Base-by-base conservation (phyloP, 35 echinoderm and acorn worm species). In the Acanthaster planci region DNA sequence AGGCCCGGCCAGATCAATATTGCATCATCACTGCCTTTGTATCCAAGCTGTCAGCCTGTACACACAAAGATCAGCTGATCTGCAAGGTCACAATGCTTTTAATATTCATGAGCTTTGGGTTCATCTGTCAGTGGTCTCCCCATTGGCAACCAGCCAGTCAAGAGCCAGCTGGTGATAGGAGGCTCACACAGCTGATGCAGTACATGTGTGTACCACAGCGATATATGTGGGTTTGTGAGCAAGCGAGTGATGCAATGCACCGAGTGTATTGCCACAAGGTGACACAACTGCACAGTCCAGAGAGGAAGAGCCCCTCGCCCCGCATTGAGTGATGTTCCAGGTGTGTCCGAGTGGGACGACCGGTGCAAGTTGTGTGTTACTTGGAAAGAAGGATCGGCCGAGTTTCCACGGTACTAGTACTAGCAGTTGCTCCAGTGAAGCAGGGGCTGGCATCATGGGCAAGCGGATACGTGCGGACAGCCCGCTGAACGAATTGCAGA, bases 61-160 rank as follows among this genome's bases (percentile, higher is more conserved):
- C n/a, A n/a, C n/a, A 72, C 64, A 72, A 47, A 47, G 42, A 47
- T 72, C 64, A 36, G 64, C 64, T 72, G 64, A 72, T 72, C 21
- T 26, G 23, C 42, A 12, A 47, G 42, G 42, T 12, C 42, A 47
- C 42, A 47, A 15, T 72, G 2, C 29, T 7, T 72, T 2, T 2
- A 72, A 27, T 26, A 72, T 72, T 72, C 64, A 72, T 72, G 64
- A 72, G 64, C 5, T 47, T 4, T 47, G 26, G 30, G 64, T 19
- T 72, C 64, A 72, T 26, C 64, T 72, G 64, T 72, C 64, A 72
- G 10, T 26, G 34, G 18, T 7, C n/a, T n/a, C n/a, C 1, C 57
- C 14, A 26, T 14, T 23, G 22, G 60, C 5, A 34, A 68, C 42
- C 12, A 47, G 42, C 42, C 42, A 68, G 64, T 26, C 26, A 19